phyloP scores from a whole-genome alignment of 1,140 invertebrate species.

The Procambarus virginalis region DNA sequence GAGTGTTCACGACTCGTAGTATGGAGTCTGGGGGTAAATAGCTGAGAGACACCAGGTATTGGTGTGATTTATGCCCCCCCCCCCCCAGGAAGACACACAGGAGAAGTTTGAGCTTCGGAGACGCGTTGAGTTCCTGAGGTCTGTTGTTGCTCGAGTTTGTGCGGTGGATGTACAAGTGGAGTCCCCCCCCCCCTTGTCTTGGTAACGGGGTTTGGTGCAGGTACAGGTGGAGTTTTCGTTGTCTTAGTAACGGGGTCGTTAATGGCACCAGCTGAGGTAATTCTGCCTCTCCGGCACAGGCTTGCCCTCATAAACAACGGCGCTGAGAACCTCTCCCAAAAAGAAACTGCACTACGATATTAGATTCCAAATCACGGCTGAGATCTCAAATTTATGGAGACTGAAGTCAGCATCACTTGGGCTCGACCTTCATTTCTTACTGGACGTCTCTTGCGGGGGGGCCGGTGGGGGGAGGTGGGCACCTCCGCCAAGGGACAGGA shows the following conservation, averaged over 20 bases:
- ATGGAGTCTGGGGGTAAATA: not conserved
- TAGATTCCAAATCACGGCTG: constrained; percentile 52
- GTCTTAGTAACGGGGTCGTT: not conserved
- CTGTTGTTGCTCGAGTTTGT: too few species aligned
- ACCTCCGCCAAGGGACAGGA: too few species aligned
- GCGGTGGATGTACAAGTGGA: too few species aligned
- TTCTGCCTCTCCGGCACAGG: not conserved
- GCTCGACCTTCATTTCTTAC: not conserved
- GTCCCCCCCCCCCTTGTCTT: too few species aligned
- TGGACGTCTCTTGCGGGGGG: not conserved
- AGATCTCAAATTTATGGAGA: constrained; percentile 54
- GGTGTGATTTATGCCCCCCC: not conserved
- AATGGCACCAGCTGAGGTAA: not conserved
- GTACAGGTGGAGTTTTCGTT: not conserved
- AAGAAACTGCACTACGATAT: constrained; percentile 52
- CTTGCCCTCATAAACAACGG: not conserved
- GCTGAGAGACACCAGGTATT: not conserved
- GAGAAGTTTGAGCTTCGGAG: too few species aligned
- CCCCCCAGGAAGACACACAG: too few species aligned
- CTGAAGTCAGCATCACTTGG: constrained; percentile 41
- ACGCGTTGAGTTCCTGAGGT: too few species aligned
- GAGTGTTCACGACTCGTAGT: not conserved
- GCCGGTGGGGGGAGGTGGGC: not conserved
- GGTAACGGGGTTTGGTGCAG: too few species aligned
- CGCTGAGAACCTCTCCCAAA: not conserved